Base-by-base conservation (phyloP, 30 jellyfish, hydroid and myxozoan genomes). In the Hydra vulgaris region DNA sequence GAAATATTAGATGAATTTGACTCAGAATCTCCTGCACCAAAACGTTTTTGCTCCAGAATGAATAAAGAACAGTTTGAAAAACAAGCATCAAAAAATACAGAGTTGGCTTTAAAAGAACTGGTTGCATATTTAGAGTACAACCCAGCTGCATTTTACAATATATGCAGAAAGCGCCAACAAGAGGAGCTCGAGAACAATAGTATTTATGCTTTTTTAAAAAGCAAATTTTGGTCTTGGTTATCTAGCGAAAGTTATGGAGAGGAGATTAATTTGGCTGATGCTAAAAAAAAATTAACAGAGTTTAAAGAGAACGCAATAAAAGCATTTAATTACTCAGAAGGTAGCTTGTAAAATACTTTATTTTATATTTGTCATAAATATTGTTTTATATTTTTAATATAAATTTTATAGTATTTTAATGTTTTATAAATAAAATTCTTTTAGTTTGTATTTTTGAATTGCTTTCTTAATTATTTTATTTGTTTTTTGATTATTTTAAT, bases 1-100 rank as follows among this genome's bases (percentile, higher is more conserved):
- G 97, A 86, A 53, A 21, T 79, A 71, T 72, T 85, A 40, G 97
- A 87, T 1, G 96, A 87, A 27, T 90, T 70, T 70, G 97, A 90
- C 56, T 92, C 90, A 17, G 89, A 95, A 3, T 90, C 97, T n/a
- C 97, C 97, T 0, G 75, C 88, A 76, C 79, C 88, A n/a, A 82
- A 86, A 18, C 69, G 94, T n/a, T 83, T 79, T 66, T 90, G 97
- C 86, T 54, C 79, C 23, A 82, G 97, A 70, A 74, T 90, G 23
- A 52, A 89, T 17, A 23, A 22, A 61, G 83, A 27, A 21, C 86
- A 90, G 23, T 86, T 53, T 74, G 97, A 90, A 22, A 73, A 82
- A 74, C 94, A 81, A 73, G 88, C 86, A 1, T 79, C 89, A 18
- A 84, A 61, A 8, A 66, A 77, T 19, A 90, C 97, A 12, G 90